Base-by-base conservation (phyloP, 1,140 invertebrate genomes). In the Meloidogyne chitwoodi region DNA sequence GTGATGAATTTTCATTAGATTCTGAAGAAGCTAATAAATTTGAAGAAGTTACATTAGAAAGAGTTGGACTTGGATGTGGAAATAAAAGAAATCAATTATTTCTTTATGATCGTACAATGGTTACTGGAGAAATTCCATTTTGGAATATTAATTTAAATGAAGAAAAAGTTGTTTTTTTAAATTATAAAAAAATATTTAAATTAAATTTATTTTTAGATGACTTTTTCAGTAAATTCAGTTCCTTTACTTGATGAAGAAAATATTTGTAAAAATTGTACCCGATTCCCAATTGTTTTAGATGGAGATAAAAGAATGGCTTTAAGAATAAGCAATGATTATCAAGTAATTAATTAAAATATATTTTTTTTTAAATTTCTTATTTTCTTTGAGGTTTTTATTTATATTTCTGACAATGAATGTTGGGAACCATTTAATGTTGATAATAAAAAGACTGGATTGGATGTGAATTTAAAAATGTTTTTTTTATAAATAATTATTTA, bases 31-130 rank as follows among this genome's bases (percentile, higher is more conserved):
- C 65, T 67, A n/a, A 41, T 22, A 73, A 24, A 31, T 73, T 73
- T 61, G 70, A 73, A 34, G n/a, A 22, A 19, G 70, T 73, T 22
- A 73, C 70, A 56, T 64, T 73, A 34, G 70, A 73, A 62, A 56
- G 70, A 26, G 70, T 73, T 22, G 70, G 48, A 27, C n/a, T 73
- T 12, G 24, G 56, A 11, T 77, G 73, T 34, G 72, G 74, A 22
- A n/a, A 48, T 34, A 38, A 41, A 19, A 26, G 64, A 14, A 67
- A 65, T 26, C n/a, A 48, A 22, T 56, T 77, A 19, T 77, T 68
- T 61, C 26, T 77, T 41, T 77, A 76, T 62, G 76, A 77, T 22
- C 72, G 71, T 22, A 68, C 76, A 38, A 77, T 77, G 76, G 73
- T 77, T 41, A 65, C 66, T 31, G 76, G 76, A 22, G 24, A 41